Conservation (phyloP, 2,797 vertebrate genomes). For the Loriculus beryllinus region DNA sequence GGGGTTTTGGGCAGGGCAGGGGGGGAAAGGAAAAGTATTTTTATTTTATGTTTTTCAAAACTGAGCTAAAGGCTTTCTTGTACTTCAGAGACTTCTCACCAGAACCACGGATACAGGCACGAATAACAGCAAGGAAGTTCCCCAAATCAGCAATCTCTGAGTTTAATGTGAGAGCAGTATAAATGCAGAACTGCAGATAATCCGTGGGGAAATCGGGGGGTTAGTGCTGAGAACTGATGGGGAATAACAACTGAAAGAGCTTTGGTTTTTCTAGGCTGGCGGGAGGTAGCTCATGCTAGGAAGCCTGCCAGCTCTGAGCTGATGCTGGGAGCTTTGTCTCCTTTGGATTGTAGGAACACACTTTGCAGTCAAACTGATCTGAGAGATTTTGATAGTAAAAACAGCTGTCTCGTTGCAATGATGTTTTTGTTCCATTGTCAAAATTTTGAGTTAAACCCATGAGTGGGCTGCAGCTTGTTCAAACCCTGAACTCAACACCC, state of each 20-base stretch:
- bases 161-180: background rate
- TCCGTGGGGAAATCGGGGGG: constrained; percentile 35
- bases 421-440: constrained; percentile 61
- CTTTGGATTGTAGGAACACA: constrained; percentile 12
- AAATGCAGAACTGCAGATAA: constrained; percentile 39
- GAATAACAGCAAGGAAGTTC: background rate
- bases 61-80: background rate
- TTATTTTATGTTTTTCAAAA: background rate
- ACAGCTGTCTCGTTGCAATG: constrained; percentile 49
- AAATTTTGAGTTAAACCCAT: constrained; percentile 56
- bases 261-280: constrained; percentile 52
- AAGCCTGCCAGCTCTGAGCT: constrained; percentile 24
- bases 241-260: constrained; percentile 61
- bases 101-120: background rate
- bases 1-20: background rate
- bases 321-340: constrained; percentile 44
- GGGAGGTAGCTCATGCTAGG: constrained; percentile 37
- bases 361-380: constrained; percentile 47
- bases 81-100: background rate
- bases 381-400: constrained; percentile 60
- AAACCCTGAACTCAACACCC: constrained; percentile 41
- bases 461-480: constrained; percentile 51
- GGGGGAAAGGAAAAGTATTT: background rate
- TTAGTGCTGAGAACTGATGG: constrained; percentile 50
- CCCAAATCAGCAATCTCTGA: background rate